Conservation (phyloP, 2,888 invertebrate species). For the Omphaloscelis lunosa region DNA sequence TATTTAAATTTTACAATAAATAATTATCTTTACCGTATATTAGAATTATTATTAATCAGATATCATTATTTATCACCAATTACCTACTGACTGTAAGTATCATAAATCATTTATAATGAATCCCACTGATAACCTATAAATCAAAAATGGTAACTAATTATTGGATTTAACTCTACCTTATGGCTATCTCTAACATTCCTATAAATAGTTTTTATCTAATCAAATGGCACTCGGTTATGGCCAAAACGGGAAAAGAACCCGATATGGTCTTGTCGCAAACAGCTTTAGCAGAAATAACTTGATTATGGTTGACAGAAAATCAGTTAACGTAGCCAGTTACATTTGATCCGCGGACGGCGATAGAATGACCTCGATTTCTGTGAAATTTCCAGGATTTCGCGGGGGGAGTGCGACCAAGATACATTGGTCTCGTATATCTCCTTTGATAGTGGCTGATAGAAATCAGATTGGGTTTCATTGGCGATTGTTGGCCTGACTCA, state of each 20-base stretch:
- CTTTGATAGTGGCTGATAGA: constrained; percentile 70
- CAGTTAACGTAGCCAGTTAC: constrained; percentile 66
- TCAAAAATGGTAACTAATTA: constrained; percentile 55
- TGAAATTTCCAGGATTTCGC: constrained; percentile 32
- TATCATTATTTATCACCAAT: constrained; percentile 48
- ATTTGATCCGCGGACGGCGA: constrained; percentile 45
- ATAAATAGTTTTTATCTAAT: constrained; percentile 67
- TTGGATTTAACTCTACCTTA: constrained; percentile 27
- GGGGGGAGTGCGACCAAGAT: constrained; percentile 9
- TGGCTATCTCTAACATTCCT: constrained; percentile 65
- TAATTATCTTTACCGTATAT: constrained; percentile 8
- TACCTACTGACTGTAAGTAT: constrained; percentile 9
- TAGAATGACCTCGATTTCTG: constrained; percentile 52
- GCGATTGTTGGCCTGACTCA: constrained; percentile 68
- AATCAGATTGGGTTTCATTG: constrained; percentile 74
- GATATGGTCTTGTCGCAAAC: constrained; percentile 69
- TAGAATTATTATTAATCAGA: constrained; percentile 30
- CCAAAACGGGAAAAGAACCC: constrained; percentile 68
- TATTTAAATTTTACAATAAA: not conserved
- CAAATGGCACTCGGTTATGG: constrained; percentile 69
- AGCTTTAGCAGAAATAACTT: constrained; percentile 72
- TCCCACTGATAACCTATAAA: constrained; percentile 30
- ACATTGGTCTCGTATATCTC: constrained; percentile 49
- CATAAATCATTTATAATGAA: constrained; percentile 60
- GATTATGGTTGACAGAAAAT: constrained; percentile 74